A percentile compares a stretch with the other conserved stretches of the same genome.
These are phyloP conservation scores for Trachymyrmex cornetzi DNA, from an alignment of 1,140 invertebrate genomes.

Conservation along the genomic window DNA sequence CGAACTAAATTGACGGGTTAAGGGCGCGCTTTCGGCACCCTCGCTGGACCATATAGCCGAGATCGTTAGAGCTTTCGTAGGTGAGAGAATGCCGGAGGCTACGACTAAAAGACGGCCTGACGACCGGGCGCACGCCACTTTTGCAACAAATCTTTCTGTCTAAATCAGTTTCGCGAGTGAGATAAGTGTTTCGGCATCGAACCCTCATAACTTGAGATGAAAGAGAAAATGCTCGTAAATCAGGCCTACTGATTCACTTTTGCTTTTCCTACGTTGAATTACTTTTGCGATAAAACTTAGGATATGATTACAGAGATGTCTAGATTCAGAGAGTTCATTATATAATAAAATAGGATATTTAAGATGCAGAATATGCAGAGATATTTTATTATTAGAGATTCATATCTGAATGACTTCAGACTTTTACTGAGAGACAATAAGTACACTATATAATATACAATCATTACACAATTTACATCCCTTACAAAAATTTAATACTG, in stretches of 20 bases:
- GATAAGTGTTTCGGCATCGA: conserved; percentile 79
- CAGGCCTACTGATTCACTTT: conserved; percentile 32
- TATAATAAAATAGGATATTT: not conserved
- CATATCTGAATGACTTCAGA: not conserved
- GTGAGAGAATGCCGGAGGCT: conserved; percentile 67
- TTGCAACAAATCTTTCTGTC: conserved; percentile 86
- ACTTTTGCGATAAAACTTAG: conserved; percentile 7
- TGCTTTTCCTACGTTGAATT: conserved; percentile 37
- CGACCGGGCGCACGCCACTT: conserved; percentile 70
- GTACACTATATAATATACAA: not conserved
- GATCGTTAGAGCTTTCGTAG: conserved; percentile 76
- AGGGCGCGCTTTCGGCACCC: conserved; percentile 74
- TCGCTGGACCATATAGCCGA: conserved; percentile 54
- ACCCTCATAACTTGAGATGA: conserved; percentile 45
- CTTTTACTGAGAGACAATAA: not conserved
- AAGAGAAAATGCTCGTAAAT: conserved; percentile 31
- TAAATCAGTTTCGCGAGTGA: conserved; percentile 85
- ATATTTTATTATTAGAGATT: not conserved
- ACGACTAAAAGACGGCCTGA: conserved; percentile 55
- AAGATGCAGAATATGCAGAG: not conserved
- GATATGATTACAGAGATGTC: not conserved
- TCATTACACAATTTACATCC: not conserved
- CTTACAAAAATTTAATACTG: too few species aligned
- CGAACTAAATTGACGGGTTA: conserved; percentile 76
- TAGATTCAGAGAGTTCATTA: conserved; percentile 7